A percentile compares a stretch with the other conserved stretches of the same genome.
These are phyloP conservation scores for Salvelinus sp. DNA, from an alignment of 2,113 vertebrate genomes.

Conservation along the genomic window DNA sequence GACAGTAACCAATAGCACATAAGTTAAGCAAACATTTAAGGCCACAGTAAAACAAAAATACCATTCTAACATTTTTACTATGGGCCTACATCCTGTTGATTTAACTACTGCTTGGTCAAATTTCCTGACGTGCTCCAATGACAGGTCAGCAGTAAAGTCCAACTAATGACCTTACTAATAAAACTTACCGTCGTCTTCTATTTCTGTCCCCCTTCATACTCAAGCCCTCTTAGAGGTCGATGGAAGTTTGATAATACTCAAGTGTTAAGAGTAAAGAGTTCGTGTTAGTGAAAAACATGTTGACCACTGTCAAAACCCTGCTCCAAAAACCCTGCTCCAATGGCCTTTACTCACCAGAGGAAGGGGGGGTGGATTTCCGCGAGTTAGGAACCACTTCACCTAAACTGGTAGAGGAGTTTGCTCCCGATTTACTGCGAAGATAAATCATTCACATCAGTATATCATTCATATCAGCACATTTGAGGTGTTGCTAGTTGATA, in stretches of 20 bases:
- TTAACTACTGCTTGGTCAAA: too few relatives aligned
- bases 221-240: conserved; percentile 7
- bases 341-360: conserved; percentile 86
- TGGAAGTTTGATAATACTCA: conserved; percentile 11
- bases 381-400: conserved; percentile 96
- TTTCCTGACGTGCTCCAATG: too few relatives aligned
- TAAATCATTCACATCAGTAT: background rate
- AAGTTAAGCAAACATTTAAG: too few relatives aligned
- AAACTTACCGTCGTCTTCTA: conserved; percentile 12
- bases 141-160: too few relatives aligned
- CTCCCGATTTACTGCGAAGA: conserved; percentile 89
- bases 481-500: too few relatives aligned
- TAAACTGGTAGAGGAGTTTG: conserved; percentile 95
- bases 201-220: background rate
- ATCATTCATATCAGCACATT: too few relatives aligned
- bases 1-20: conserved; percentile 1
- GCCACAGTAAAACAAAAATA: too few relatives aligned
- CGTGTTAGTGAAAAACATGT: background rate
- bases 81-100: too few relatives aligned
- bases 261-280: background rate
- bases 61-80: too few relatives aligned
- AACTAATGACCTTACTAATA: background rate
- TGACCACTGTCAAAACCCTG: background rate
- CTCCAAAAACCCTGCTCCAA: background rate
- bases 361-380: conserved; percentile 95